These are phyloP conservation scores for Semicossyphus pulcher DNA, from an alignment of 2,113 vertebrate genomes.

Conservation along the genomic window DNA sequence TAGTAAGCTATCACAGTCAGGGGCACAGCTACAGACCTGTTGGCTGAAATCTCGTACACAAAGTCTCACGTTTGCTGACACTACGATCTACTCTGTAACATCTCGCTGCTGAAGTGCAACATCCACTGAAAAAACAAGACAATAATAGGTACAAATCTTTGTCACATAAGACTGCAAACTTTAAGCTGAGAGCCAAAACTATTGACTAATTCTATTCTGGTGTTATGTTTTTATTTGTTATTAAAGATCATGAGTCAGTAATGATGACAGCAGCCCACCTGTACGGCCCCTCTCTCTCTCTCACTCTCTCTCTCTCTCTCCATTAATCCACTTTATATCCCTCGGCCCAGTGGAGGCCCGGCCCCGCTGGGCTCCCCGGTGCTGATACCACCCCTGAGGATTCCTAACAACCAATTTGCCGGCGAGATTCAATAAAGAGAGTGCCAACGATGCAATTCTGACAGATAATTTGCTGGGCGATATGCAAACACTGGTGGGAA, in stretches of 20 bases:
- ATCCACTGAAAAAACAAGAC: too few species aligned
- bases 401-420: conserved; percentile 67
- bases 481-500: conserved; percentile 58
- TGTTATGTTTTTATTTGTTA: background rate
- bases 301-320: background rate
- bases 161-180: too few species aligned
- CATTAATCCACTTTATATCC: conserved; percentile 40
- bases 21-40: too few species aligned
- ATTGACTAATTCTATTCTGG: too few species aligned
- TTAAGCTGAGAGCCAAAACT: too few species aligned
- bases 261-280: conserved; percentile 4
- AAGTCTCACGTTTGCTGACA: too few species aligned
- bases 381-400: conserved; percentile 42
- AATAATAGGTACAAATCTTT: too few species aligned
- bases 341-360: background rate
- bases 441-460: conserved; percentile 52
- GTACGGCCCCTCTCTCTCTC: background rate
- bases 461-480: conserved; percentile 46
- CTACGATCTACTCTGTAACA: too few species aligned
- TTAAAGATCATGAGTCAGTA: conserved; percentile 26
- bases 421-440: conserved; percentile 61
- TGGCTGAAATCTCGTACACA: too few species aligned
- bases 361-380: background rate
- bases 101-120: too few species aligned
- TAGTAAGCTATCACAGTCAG: too few species aligned